Conservation (phyloP, 2,113 vertebrate genomes). For the Oreamnos americanus region DNA sequence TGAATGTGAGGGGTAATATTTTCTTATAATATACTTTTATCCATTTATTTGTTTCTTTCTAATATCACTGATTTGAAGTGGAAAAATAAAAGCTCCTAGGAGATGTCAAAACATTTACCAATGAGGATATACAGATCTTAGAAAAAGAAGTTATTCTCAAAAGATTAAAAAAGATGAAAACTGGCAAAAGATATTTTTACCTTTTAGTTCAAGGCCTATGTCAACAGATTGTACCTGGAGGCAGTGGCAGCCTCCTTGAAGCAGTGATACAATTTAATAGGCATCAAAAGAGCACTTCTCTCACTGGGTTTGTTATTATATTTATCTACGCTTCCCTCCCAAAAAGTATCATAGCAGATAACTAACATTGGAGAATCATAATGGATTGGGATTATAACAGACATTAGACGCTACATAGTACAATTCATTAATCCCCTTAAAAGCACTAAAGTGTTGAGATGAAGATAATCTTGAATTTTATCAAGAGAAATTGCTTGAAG, state of each 20-base stretch:
- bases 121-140: neutral
- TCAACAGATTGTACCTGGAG: neutral
- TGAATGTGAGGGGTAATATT: neutral
- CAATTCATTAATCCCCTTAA: neutral
- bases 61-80: neutral
- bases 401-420: neutral
- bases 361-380: neutral
- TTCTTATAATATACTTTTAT: neutral
- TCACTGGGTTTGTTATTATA: neutral
- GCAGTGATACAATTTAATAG: neutral
- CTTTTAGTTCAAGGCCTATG: neutral
- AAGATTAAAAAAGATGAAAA: slow-evolving; percentile 32
- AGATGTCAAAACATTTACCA: slow-evolving; percentile 23
- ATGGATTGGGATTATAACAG: neutral
- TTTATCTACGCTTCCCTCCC: neutral
- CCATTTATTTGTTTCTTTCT: slow-evolving; percentile 43
- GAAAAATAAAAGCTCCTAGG: slow-evolving; percentile 7
- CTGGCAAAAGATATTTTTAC: slow-evolving; percentile 17
- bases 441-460: neutral
- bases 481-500: neutral
- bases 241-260: neutral
- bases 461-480: neutral
- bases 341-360: neutral
- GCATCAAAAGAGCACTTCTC: neutral
- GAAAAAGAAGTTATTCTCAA: slow-evolving; percentile 22